A percentile compares a stretch with the other conserved stretches of the same genome.
These are phyloP conservation scores for Lepus americanus DNA, from an alignment of 2,113 vertebrate species.

Conservation along the genomic window DNA sequence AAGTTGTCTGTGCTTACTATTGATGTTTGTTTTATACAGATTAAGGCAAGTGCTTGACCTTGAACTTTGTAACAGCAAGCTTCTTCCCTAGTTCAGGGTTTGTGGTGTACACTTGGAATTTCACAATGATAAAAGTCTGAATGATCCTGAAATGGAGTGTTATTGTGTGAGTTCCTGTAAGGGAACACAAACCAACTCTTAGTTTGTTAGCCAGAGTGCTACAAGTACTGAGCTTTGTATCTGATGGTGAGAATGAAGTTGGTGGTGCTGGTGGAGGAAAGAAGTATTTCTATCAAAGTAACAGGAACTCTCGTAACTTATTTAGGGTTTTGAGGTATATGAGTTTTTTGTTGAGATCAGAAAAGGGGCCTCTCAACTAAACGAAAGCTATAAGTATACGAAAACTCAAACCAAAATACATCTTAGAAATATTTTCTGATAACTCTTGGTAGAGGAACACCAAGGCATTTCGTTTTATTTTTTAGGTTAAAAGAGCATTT, in stretches of 20 bases:
- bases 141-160: neutral
- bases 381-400: neutral
- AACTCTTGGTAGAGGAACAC: slow-evolving; percentile 16
- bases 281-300: neutral
- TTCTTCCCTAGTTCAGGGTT: slow-evolving; percentile 10
- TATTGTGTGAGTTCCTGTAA: neutral
- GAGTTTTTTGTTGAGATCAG: neutral
- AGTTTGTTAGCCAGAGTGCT: neutral
- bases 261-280: neutral
- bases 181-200: neutral
- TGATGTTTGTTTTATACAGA: slow-evolving; percentile 16
- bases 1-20: neutral
- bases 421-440: neutral
- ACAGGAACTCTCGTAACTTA: neutral
- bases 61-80: neutral
- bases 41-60: neutral
- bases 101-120: neutral
- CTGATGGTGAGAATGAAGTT: neutral
- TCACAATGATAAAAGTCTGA: neutral
- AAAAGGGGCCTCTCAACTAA: neutral
- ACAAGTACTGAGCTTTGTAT: neutral
- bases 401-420: slow-evolving; percentile 32
- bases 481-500: slow-evolving; percentile 54
- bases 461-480: slow-evolving; percentile 1
- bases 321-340: neutral